Evolutionary conservation across 2,888 invertebrate genomes (phyloP).

Genomic region (Capitulum mitella): DNA sequence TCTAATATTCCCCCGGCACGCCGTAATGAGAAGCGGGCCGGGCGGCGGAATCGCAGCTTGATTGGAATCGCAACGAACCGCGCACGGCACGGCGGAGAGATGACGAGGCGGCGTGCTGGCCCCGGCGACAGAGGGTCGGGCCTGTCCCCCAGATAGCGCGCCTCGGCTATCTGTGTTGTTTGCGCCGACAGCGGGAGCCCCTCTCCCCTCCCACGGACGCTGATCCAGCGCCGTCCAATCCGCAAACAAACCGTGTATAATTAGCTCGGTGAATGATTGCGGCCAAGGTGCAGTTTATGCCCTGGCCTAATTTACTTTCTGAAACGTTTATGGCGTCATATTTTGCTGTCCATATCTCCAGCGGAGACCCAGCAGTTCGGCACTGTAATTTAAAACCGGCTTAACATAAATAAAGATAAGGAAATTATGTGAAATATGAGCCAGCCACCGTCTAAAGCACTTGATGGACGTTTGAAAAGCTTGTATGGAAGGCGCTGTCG

Average conservation of each 20-base stretch:
- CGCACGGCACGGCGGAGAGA: too few relatives aligned
- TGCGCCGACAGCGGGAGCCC: too few relatives aligned
- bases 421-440: slow-evolving; percentile 1
- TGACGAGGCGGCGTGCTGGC: too few relatives aligned
- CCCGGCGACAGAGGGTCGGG: too few relatives aligned
- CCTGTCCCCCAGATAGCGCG: too few relatives aligned
- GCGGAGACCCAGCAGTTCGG: neutral
- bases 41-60: neutral
- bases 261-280: neutral
- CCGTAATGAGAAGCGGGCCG: neutral
- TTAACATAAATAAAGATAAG: slow-evolving; percentile 8
- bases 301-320: slow-evolving; percentile 10
- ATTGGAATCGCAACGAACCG: neutral
- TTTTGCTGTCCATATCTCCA: neutral
- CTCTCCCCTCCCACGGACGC: too few relatives aligned
- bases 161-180: too few relatives aligned
- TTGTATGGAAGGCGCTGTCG: neutral
- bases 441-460: neutral
- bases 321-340: slow-evolving; percentile 13
- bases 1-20: neutral
- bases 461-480: slow-evolving; percentile 13
- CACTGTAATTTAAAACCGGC: slow-evolving; percentile 16
- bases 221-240: neutral
- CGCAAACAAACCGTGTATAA: neutral
- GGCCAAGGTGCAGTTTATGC: neutral